These are phyloP conservation scores for Carapus acus DNA, from an alignment of 2,797 vertebrate genomes.

Conservation along the genomic window DNA sequence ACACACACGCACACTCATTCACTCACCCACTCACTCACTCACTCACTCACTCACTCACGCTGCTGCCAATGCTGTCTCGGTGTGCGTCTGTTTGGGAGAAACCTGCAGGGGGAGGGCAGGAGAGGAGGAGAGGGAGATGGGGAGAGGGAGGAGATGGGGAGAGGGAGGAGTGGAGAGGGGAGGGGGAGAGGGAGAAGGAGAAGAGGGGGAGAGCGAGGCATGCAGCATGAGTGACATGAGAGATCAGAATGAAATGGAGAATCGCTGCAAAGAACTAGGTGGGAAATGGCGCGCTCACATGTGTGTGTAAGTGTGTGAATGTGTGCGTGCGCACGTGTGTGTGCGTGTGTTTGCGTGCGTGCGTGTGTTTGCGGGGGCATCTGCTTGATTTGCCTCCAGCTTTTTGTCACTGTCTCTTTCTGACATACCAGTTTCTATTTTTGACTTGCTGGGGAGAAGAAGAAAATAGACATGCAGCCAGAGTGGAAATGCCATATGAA, in stretches of 20 bases:
- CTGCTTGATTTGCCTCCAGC: conserved; percentile 48
- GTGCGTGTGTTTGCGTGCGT: conserved; percentile 17
- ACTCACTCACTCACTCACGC: conserved; percentile 41
- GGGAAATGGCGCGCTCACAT: conserved; percentile 19
- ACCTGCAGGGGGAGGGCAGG: conserved; percentile 43
- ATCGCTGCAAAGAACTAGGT: conserved; percentile 31
- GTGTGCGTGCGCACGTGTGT: conserved; percentile 21
- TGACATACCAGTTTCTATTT: conserved; percentile 69
- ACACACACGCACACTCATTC: too few relatives aligned
- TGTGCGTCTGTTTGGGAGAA: conserved; percentile 53
- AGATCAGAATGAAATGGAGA: conserved; percentile 38
- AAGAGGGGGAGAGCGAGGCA: conserved; percentile 21
- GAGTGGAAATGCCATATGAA: conserved; percentile 36
- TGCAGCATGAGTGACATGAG: conserved; percentile 47
- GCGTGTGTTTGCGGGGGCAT: conserved; percentile 31
- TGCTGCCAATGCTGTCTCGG: conserved; percentile 43
- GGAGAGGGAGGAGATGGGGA: conserved; percentile 14
- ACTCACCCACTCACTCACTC: too few relatives aligned
- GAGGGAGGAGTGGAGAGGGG: conserved; percentile 11
- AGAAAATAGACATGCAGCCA: conserved; percentile 61
- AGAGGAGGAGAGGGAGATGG: neutral
- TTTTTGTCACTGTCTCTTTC: conserved; percentile 64
- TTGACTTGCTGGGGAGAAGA: conserved; percentile 39
- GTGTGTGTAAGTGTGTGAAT: conserved; percentile 15
- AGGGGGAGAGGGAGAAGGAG: conserved; percentile 8